phyloP scores from a whole-genome alignment of 2,797 vertebrate species.

The Gambusia yucatana region DNA sequence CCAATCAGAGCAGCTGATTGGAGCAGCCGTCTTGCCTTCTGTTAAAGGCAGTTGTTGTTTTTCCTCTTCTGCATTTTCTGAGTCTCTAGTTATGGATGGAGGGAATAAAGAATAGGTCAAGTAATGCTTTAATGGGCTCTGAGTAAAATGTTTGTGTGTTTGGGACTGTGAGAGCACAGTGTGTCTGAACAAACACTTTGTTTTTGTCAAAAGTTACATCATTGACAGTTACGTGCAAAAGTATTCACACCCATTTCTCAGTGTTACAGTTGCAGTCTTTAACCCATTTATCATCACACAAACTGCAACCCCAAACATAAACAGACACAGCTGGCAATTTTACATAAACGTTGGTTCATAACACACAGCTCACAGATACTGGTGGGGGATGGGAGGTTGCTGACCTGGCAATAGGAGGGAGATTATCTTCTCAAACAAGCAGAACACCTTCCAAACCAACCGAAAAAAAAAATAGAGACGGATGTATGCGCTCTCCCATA shows the following conservation, averaged over 20 bases:
- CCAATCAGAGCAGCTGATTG: constrained; percentile 70
- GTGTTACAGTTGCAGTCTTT: background rate
- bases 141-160: constrained; percentile 45
- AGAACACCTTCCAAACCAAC: constrained; percentile 64
- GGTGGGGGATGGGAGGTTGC: constrained; percentile 61
- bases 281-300: background rate
- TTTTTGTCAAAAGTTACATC: constrained; percentile 28
- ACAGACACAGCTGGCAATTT: constrained; percentile 59
- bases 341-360: constrained; percentile 45
- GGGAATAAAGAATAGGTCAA: constrained; percentile 70
- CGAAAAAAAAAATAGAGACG: constrained; percentile 42
- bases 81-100: constrained; percentile 72
- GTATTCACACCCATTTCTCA: background rate
- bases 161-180: background rate
- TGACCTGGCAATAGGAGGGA: constrained; percentile 47
- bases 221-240: background rate
- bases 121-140: constrained; percentile 71
- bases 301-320: constrained; percentile 14
- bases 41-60: constrained; percentile 81
- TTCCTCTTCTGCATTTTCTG: constrained; percentile 66
- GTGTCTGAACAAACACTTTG: constrained; percentile 21
- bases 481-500: constrained; percentile 18
- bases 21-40: constrained; percentile 58
- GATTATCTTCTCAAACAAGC: constrained; percentile 54
- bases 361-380: constrained; percentile 43